phyloP scores from a whole-genome alignment of 2,888 invertebrate species.

The Latrodectus elegans region DNA sequence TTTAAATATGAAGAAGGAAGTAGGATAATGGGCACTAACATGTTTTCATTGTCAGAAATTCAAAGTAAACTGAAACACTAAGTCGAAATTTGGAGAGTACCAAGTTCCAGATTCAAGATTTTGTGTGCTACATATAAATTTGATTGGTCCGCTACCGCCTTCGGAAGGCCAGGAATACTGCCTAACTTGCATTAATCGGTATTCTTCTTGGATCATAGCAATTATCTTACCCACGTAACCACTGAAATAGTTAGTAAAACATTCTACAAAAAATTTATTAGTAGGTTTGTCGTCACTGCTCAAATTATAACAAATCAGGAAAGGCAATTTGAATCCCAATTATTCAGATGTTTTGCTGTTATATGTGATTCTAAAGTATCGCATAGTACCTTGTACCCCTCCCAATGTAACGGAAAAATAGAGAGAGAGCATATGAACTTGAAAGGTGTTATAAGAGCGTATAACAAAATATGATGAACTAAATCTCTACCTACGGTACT shows the following conservation, averaged over 20 bases:
- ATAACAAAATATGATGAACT: not conserved
- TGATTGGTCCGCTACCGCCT: too few species aligned
- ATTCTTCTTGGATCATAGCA: too few species aligned
- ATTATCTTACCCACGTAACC: conserved; percentile 72
- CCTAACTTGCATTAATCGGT: not conserved
- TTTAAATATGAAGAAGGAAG: too few species aligned
- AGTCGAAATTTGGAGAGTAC: too few species aligned
- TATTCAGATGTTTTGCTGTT: too few species aligned
- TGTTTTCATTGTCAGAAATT: too few species aligned
- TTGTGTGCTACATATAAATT: too few species aligned
- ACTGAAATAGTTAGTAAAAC: conserved; percentile 74
- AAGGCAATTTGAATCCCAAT: conserved; percentile 57
- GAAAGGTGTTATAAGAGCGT: not conserved
- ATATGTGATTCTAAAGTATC: too few species aligned
- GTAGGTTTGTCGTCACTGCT: conserved; percentile 73
- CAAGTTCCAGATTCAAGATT: too few species aligned
- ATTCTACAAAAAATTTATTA: conserved; percentile 74
- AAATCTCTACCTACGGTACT: not conserved
- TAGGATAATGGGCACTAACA: too few species aligned
- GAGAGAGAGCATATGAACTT: not conserved
- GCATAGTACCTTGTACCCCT: conserved; percentile 1
- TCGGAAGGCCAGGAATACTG: too few species aligned
- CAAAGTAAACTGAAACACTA: too few species aligned
- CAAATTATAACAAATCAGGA: conserved; percentile 74
- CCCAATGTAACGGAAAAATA: not conserved